Evolutionary conservation across 1,140 invertebrate species (phyloP), one percentile per base, ranked within the genome.

Genomic region (Papilio aristodemus): DNA sequence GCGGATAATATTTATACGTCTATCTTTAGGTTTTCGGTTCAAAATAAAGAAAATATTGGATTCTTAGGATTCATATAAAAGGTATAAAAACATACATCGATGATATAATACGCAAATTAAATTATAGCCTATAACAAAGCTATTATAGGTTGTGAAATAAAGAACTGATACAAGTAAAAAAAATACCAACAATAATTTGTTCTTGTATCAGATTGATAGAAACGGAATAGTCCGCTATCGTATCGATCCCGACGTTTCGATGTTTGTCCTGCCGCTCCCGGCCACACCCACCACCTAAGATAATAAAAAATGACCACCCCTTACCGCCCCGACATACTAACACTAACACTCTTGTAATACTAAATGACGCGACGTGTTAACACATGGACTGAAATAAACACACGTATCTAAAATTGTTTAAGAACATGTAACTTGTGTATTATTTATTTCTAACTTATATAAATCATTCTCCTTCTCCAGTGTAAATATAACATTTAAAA

Each of bases 231-330:
- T 82, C 71, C 85, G 70, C 74, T 75, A 75, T 73, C 72, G 54
- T 88, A 90, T 89, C 86, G 88, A 90, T 90, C 86, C 81, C 74
- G 74, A 67, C 75, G 73, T 77, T 81, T 46, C 79, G 78, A 75
- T 89, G 86, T 89, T 90, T 89, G 85, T 71, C 66, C 71, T 81
- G 87, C 84, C 87, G 71, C 88, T 80, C 87, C 88, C 80, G 60
- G 75, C 81, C 87, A 86, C 87, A 83, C 88, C 88, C 78, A 83
- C 78, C 71, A 68, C 67, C 71, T 79, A 84, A 84, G 83, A 84
- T 87, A 88, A 89, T 90, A 89, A 90, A 90, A 89, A 89, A 88
- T 86, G 84, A 90, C 80, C 82, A 84, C 81, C 73, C 68, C 66
- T 63, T 63, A 70, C 77, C 74, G 75, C 72, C 78, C 71, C 75